Conservation (phyloP, 2,113 vertebrate genomes). For the Forbesichthys papilliferus region DNA sequence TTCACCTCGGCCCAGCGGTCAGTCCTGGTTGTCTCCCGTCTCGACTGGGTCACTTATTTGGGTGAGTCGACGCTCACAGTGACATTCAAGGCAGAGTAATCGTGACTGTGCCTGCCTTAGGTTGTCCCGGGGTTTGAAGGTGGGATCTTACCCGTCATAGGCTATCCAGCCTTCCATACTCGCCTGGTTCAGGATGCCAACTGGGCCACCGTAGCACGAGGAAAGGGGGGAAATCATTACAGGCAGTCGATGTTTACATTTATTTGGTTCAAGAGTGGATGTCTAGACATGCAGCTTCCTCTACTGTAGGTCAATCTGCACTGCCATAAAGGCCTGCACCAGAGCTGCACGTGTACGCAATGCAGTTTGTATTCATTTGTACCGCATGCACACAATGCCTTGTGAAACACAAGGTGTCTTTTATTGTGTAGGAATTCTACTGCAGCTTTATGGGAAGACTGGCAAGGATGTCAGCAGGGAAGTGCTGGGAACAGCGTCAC, state of each 20-base stretch:
- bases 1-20: constrained; percentile 58
- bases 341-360: constrained; percentile 8
- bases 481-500: constrained; percentile 54
- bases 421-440: constrained; percentile 12
- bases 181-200: constrained; percentile 63
- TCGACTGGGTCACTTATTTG: constrained; percentile 51
- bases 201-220: constrained; percentile 45
- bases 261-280: constrained; percentile 47
- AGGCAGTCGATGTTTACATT: constrained; percentile 28
- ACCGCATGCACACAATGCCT: not conserved
- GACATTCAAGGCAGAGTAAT: constrained; percentile 73
- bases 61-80: constrained; percentile 40
- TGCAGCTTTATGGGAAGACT: constrained; percentile 28
- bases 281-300: constrained; percentile 16
- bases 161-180: constrained; percentile 89
- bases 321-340: constrained; percentile 42
- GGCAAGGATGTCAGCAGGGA: constrained; percentile 41
- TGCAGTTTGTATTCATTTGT: constrained; percentile 12
- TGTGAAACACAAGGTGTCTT: not conserved
- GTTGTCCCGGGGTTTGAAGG: constrained; percentile 81
- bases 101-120: constrained; percentile 94
- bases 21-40: constrained; percentile 49
- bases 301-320: constrained; percentile 30
- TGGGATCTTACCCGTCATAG: constrained; percentile 94
- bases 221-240: constrained; percentile 51